Evolutionary conservation across 2,888 invertebrate species (phyloP).

Genomic region (Frankliniella fusca): DNA sequence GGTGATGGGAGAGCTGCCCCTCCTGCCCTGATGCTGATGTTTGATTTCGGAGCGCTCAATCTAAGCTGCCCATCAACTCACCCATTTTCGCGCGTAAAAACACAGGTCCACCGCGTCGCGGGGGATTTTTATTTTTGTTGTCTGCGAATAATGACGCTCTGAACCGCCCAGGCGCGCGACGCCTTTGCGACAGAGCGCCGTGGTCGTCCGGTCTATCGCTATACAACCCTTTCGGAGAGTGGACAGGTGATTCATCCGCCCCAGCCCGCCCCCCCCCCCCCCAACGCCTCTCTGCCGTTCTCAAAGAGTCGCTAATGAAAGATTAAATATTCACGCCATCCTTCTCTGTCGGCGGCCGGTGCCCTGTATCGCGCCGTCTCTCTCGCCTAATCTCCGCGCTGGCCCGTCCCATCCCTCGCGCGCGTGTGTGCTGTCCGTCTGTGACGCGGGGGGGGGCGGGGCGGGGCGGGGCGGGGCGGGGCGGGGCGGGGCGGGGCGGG

Average conservation of each 20-base stretch:
- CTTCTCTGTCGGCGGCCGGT: not conserved
- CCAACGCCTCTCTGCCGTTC: not conserved
- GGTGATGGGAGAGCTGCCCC: not conserved
- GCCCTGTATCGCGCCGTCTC: slow-evolving; percentile 4
- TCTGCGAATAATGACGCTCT: no score
- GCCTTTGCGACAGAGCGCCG: no score
- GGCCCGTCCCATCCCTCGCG: slow-evolving; percentile 14
- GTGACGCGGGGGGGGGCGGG: not conserved
- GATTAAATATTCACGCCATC: slow-evolving; percentile 18
- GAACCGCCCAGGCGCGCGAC: no score
- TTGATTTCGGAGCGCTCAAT: no score
- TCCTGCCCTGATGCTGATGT: not conserved
- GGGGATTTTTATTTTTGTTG: no score
- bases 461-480: not conserved
- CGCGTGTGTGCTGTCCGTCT: not conserved
- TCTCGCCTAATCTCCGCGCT: slow-evolving; percentile 25
- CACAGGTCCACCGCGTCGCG: no score
- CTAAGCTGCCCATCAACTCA: no score
- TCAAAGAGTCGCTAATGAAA: slow-evolving; percentile 26
- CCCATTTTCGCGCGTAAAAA: no score
- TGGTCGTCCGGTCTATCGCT: no score
- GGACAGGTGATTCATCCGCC: not conserved
- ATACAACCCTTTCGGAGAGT: no score
- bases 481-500: not conserved
- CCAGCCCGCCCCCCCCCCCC: not conserved